Conservation (phyloP, 1,140 invertebrate species). For the Geopemphigus sp. region DNA sequence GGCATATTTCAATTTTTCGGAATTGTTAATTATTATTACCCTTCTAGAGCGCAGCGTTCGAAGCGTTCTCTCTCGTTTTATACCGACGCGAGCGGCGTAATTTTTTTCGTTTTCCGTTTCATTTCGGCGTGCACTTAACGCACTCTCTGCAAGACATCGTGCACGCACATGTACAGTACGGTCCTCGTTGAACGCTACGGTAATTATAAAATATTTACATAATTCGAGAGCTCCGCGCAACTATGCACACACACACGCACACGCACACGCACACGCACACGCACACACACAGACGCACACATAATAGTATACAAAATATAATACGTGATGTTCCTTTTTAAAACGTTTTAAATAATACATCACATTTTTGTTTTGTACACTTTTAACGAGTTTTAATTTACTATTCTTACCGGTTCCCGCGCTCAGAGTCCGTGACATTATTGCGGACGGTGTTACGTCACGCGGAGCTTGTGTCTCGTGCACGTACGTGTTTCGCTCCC, state of each 20-base stretch:
- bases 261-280: not conserved
- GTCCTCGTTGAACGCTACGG: conserved; percentile 20
- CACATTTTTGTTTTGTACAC: conserved; percentile 8
- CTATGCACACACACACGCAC: not conserved
- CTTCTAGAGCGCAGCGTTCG: not conserved
- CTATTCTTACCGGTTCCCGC: not conserved
- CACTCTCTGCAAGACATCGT: not conserved
- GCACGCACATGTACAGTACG: not conserved
- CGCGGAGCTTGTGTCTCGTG: not conserved
- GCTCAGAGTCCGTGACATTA: not conserved
- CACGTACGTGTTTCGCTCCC: not conserved
- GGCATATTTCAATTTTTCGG: not conserved
- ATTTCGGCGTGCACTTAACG: conserved; percentile 10
- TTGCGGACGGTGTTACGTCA: not conserved
- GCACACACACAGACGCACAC: not conserved
- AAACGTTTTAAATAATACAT: conserved; percentile 35
- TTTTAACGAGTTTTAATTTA: conserved; percentile 13
- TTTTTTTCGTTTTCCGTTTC: not conserved
- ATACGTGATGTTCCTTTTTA: conserved; percentile 33
- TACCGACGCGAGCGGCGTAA: conserved; percentile 13
- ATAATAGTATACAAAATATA: not conserved
- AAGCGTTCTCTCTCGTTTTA: not conserved
- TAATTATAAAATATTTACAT: conserved; percentile 43
- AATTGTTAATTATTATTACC: conserved; percentile 12
- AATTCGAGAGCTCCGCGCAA: not conserved